These are phyloP conservation scores for Coenonympha glycerion DNA, from an alignment of 2,888 invertebrate species.

Conservation along the genomic window DNA sequence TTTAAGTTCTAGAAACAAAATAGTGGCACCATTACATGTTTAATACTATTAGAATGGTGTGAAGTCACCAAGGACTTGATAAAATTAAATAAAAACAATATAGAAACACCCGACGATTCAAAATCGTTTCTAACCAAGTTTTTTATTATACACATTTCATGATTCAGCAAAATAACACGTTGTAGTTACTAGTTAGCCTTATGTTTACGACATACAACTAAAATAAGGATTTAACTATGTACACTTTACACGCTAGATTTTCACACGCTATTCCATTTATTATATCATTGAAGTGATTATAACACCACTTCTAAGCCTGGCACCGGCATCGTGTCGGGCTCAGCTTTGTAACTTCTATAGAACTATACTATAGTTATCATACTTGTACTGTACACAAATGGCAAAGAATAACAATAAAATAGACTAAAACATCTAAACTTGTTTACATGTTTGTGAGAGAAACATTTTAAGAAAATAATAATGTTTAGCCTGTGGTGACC, in stretches of 20 bases:
- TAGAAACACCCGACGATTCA: slow-evolving; percentile 54
- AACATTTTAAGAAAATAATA: slow-evolving; percentile 9
- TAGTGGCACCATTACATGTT: slow-evolving; percentile 59
- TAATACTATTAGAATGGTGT: slow-evolving; percentile 44
- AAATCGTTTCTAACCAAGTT: slow-evolving; percentile 53
- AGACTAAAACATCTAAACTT: slow-evolving; percentile 24
- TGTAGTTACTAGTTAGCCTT: slow-evolving; percentile 54
- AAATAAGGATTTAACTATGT: slow-evolving; percentile 48
- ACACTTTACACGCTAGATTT: slow-evolving; percentile 56
- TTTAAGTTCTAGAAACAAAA: slow-evolving; percentile 62
- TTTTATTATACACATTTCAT: slow-evolving; percentile 37
- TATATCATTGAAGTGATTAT: slow-evolving; percentile 56
- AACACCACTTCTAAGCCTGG: slow-evolving; percentile 64
- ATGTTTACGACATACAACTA: slow-evolving; percentile 35
- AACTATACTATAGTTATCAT: slow-evolving; percentile 47
- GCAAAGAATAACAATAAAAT: slow-evolving; percentile 42
- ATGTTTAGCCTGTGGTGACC: too few relatives aligned
- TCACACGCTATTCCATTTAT: slow-evolving; percentile 47
- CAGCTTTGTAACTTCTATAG: slow-evolving; percentile 39
- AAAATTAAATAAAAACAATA: slow-evolving; percentile 34
- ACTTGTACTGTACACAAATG: slow-evolving; percentile 67
- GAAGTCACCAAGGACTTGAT: slow-evolving; percentile 50
- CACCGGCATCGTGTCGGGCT: too few relatives aligned
- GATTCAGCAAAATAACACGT: slow-evolving; percentile 49
- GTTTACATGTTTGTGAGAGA: slow-evolving; percentile 23